Base-by-base conservation (phyloP, 1,140 invertebrate genomes). In the Drosophila sproati region DNA sequence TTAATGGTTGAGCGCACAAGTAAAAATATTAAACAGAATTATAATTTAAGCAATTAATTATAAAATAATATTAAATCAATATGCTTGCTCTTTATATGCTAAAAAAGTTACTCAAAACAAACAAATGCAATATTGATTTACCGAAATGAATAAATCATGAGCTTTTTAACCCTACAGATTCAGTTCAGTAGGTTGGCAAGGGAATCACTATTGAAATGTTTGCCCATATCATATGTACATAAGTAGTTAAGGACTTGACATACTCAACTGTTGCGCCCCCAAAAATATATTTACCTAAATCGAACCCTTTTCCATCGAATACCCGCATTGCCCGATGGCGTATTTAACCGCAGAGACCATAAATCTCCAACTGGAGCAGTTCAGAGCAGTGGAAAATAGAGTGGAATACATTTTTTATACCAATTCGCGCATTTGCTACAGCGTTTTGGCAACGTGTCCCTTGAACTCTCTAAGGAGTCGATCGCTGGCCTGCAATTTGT, bases 351-450 rank as follows among this genome's bases (percentile, higher is more conserved):
- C 71, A 68, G 39, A 37, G 39, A 45, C 77, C 50, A 87, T 87
- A 87, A 87, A 87, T 87, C 80, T 88, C 74, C 55, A 66, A 34
- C 72, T 59, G 47, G 56, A 72, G 52, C 75, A 78, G 79, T 61
- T 82, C 62, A 68, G 68, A 64, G 73, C 79, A 73, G 69, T 50
- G 47, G 47, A 74, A 78, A 80, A 87, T 82, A 87, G 83, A 87
- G 82, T 80, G 80, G 77, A 82, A 87, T 87, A 88, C 80, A 88
- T 87, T 88, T 88, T 88, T 78, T 78, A 78, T 72, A 59, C 54
- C 68, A 63, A 71, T 59, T 35, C 67, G 73, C 73, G 60, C 37
- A 66, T 60, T 71, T 75, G 54, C 62, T 73, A 67, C 59, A 52
- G 59, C 62, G 74, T 73, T 57, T 43, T 70, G 69, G 62, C 45